Evolutionary conservation across 2,888 invertebrate species (phyloP).

Genomic region (Drosophila robusta): DNA sequence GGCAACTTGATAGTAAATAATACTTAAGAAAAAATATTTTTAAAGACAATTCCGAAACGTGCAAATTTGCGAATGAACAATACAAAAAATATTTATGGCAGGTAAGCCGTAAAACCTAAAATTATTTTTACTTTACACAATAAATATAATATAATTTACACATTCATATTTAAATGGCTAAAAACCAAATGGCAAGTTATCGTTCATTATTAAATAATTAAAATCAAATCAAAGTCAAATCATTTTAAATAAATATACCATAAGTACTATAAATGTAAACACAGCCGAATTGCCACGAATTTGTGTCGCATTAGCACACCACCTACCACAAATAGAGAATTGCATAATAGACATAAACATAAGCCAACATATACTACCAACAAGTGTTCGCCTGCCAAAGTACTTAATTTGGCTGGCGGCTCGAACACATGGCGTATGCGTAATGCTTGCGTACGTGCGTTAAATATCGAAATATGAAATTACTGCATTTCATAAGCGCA

Average conservation of each 20-base stretch:
- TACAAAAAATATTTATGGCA: too few species aligned
- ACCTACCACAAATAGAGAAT: conserved; percentile 1
- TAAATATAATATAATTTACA: too few species aligned
- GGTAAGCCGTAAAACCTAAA: too few species aligned
- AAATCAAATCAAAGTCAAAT: neutral
- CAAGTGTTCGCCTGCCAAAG: conserved; percentile 34
- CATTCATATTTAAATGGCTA: too few species aligned
- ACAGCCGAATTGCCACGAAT: conserved; percentile 24
- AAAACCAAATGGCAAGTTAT: too few species aligned
- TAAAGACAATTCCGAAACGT: too few species aligned
- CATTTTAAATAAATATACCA: neutral
- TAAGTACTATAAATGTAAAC: neutral
- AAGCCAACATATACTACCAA: conserved; percentile 16
- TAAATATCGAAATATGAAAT: conserved; percentile 57
- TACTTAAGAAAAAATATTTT: too few species aligned
- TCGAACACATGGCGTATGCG: conserved; percentile 57
- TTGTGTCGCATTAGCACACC: conserved; percentile 18
- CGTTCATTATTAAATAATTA: too few species aligned
- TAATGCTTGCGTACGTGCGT: conserved; percentile 63
- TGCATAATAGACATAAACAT: conserved; percentile 29
- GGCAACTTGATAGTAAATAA: too few species aligned
- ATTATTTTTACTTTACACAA: too few species aligned
- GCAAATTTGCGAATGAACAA: too few species aligned
- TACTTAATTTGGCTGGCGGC: conserved; percentile 14
- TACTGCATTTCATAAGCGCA: conserved; percentile 54